These are phyloP conservation scores for Nysson spinosus DNA, from an alignment of 2,888 invertebrate species.

Conservation along the genomic window DNA sequence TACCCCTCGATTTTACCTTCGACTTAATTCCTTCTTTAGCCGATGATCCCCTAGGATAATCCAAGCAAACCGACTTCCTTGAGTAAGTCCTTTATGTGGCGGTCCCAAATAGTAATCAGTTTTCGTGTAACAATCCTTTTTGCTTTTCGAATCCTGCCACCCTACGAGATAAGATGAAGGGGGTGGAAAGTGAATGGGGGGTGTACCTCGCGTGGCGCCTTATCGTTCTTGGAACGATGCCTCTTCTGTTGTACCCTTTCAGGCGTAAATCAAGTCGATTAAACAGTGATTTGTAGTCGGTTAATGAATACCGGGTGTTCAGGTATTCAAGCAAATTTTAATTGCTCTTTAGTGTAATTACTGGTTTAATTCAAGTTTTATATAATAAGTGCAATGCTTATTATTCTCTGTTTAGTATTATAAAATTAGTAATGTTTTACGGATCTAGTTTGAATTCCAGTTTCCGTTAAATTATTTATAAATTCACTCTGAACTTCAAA, in stretches of 20 bases:
- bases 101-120: slow-evolving; percentile 31
- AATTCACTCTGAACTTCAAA: too few relatives aligned
- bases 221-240: slow-evolving; percentile 29
- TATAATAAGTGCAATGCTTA: too few relatives aligned
- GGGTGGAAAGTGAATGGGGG: slow-evolving; percentile 21
- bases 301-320: neutral
- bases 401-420: too few relatives aligned
- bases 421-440: too few relatives aligned
- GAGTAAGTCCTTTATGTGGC: slow-evolving; percentile 3
- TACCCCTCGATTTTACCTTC: too few relatives aligned
- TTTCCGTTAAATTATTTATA: too few relatives aligned
- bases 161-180: slow-evolving; percentile 16
- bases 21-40: slow-evolving; percentile 4
- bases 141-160: slow-evolving; percentile 9
- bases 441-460: too few relatives aligned
- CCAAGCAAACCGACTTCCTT: slow-evolving; percentile 31
- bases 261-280: slow-evolving; percentile 28
- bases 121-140: slow-evolving; percentile 30
- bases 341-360: neutral
- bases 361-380: neutral
- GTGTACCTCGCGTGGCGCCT: slow-evolving; percentile 17
- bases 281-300: slow-evolving; percentile 20
- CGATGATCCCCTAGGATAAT: slow-evolving; percentile 58
- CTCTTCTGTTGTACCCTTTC: slow-evolving; percentile 22
- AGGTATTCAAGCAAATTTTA: neutral